These are phyloP conservation scores for Thunnus maccoyii DNA, from an alignment of 2,113 vertebrate species.

Conservation along the genomic window DNA sequence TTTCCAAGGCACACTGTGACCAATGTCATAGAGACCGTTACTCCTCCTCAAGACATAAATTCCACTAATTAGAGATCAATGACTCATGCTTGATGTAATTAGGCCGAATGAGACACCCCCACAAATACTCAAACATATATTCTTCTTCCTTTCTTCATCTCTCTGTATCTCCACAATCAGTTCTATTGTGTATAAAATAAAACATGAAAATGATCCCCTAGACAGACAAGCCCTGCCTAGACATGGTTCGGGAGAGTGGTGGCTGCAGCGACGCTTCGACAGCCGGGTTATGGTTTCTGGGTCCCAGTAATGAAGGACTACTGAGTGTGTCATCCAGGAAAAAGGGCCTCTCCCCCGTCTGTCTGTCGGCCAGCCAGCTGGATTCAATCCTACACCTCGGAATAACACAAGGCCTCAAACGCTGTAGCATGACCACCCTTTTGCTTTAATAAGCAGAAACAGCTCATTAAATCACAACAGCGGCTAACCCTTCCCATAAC, in stretches of 20 bases:
- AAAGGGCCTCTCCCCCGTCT: conserved; percentile 62
- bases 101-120: conserved; percentile 36
- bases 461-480: conserved; percentile 64
- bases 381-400: conserved; percentile 65
- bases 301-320: conserved; percentile 78
- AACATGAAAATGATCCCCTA: conserved; percentile 58
- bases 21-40: conserved; percentile 37
- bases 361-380: conserved; percentile 73
- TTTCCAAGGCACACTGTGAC: conserved; percentile 51
- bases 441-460: conserved; percentile 54
- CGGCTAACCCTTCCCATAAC: conserved; percentile 54
- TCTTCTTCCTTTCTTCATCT: neutral
- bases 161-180: conserved; percentile 19
- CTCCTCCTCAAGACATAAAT: conserved; percentile 69
- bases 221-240: conserved; percentile 46
- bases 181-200: conserved; percentile 50
- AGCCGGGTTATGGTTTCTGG: conserved; percentile 71
- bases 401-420: conserved; percentile 62
- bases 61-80: conserved; percentile 73
- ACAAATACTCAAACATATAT: conserved; percentile 34
- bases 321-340: conserved; percentile 77
- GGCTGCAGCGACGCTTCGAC: conserved; percentile 65
- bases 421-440: conserved; percentile 29
- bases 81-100: conserved; percentile 68
- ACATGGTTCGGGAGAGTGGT: conserved; percentile 56